phyloP scores from a whole-genome alignment of 2,888 invertebrate species.

The Oligia fasciuncula region DNA sequence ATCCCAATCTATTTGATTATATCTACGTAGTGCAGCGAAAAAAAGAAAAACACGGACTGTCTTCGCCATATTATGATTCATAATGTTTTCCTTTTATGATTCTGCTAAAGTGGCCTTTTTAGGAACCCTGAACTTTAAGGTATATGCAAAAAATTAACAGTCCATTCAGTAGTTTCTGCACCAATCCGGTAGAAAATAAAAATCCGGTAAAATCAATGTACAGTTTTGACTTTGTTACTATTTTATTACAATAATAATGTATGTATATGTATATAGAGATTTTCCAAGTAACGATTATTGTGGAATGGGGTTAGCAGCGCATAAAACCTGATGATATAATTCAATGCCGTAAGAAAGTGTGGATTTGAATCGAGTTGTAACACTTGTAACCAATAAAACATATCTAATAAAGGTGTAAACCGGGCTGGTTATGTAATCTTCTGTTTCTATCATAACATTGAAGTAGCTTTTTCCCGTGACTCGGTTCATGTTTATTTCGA shows the following conservation, averaged over 20 bases:
- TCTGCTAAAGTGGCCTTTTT: too few relatives aligned
- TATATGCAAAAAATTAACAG: background rate
- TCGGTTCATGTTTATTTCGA: background rate
- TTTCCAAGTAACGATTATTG: background rate
- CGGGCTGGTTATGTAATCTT: slow-evolving; percentile 3
- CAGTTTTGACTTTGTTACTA: background rate
- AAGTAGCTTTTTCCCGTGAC: background rate
- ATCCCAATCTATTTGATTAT: too few relatives aligned
- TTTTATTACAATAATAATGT: background rate
- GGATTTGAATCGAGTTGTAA: background rate
- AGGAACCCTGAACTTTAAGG: background rate
- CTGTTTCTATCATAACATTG: too few relatives aligned
- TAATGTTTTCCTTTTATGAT: too few relatives aligned
- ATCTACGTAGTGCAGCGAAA: too few relatives aligned
- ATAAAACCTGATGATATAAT: slow-evolving; percentile 4
- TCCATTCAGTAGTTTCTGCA: background rate
- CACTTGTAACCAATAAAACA: background rate
- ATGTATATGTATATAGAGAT: background rate
- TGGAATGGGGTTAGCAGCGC: background rate
- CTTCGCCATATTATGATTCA: too few relatives aligned
- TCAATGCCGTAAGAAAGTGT: slow-evolving; percentile 6
- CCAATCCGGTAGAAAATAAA: background rate
- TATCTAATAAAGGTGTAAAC: slow-evolving; percentile 2
- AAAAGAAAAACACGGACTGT: too few relatives aligned
- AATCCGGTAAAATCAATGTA: background rate